Conservation (phyloP, 2,888 invertebrate genomes). For the Lucinisca nassula region DNA sequence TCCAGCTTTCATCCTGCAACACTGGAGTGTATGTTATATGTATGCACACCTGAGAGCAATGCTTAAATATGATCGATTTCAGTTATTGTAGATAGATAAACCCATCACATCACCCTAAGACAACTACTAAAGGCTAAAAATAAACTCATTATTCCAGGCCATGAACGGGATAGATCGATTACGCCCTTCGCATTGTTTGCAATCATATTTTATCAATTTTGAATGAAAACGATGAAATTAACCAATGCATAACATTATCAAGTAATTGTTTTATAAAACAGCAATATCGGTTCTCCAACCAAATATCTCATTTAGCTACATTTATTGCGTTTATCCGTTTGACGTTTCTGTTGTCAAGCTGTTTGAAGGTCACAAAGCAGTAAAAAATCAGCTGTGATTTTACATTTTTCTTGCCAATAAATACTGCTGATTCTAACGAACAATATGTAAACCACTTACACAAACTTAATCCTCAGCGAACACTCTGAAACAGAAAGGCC, state of each 20-base stretch:
- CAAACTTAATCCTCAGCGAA: neutral
- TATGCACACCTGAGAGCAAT: no score
- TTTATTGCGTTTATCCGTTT: slow-evolving; percentile 15
- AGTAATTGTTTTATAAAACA: neutral
- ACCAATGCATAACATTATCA: neutral
- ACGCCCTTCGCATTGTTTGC: slow-evolving; percentile 1
- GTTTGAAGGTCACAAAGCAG: slow-evolving; percentile 65
- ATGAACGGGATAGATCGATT: slow-evolving; percentile 4
- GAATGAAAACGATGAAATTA: neutral
- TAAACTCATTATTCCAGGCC: neutral
- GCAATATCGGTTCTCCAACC: neutral
- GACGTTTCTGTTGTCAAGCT: slow-evolving; percentile 71
- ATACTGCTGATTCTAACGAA: no score
- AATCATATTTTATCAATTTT: neutral
- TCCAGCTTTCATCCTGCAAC: no score
- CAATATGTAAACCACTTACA: slow-evolving; percentile 1
- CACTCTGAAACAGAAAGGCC: no score
- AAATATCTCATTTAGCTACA: neutral
- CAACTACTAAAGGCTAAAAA: neutral
- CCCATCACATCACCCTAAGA: no score
- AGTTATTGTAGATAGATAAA: no score
- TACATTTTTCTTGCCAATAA: neutral
- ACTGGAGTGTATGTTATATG: no score
- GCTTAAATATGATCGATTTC: no score
- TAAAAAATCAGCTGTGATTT: slow-evolving; percentile 57